Percentiles rank a stretch among this genome's conserved stretches.
These are phyloP conservation scores for Pachyseris speciosa DNA, from an alignment of 64 coral and sea anemone species.

Conservation along the genomic window DNA sequence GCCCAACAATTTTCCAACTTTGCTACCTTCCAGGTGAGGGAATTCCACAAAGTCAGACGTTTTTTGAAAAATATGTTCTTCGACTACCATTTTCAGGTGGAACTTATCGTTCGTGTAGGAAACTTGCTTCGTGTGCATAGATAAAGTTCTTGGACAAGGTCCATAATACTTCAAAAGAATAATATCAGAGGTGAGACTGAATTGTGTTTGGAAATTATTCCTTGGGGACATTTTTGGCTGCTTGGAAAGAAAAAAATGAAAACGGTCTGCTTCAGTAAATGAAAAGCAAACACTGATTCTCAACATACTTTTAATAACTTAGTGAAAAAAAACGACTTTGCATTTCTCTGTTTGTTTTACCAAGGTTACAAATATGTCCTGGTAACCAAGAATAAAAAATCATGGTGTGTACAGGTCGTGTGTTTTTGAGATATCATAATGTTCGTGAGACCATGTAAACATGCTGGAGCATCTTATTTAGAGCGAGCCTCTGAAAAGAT, in stretches of 20 bases:
- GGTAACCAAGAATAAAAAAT: neutral
- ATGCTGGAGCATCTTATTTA: neutral
- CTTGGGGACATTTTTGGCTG: conserved; percentile 32
- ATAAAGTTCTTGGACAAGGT: neutral
- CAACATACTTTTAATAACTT: neutral
- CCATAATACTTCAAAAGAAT: conserved; percentile 42
- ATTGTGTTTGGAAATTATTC: conserved; percentile 24
- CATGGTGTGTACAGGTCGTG: too few species aligned
- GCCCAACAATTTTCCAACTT: neutral
- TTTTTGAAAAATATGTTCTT: neutral
- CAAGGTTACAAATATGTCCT: too few species aligned
- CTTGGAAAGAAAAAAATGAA: neutral
- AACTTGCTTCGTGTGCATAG: neutral
- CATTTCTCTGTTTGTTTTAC: neutral
- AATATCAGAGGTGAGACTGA: neutral
- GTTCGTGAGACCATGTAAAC: conserved; percentile 48
- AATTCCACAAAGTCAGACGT: too few species aligned
- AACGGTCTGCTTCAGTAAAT: neutral
- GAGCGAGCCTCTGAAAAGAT: neutral
- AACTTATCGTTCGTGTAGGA: conserved; percentile 9
- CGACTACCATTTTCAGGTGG: neutral
- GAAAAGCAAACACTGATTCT: neutral
- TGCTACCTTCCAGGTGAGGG: neutral
- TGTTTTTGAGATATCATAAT: neutral
- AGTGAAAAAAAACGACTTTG: neutral